phyloP scores from a whole-genome alignment of 2,888 invertebrate genomes.

The Uloborus plumipes region DNA sequence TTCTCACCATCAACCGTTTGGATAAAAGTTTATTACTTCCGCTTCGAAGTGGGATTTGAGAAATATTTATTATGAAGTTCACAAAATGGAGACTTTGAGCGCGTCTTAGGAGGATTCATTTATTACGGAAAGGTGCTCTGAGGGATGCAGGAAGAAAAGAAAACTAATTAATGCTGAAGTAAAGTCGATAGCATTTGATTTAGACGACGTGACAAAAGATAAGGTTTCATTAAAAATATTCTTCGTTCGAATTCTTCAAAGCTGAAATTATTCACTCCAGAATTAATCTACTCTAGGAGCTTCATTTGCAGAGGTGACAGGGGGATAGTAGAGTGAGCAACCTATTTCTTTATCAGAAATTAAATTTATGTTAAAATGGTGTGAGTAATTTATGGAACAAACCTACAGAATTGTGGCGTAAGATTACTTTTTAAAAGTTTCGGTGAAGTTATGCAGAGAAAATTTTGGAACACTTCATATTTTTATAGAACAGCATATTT shows the following conservation, averaged over 20 bases:
- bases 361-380: too few relatives aligned
- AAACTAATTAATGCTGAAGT: slow-evolving; percentile 48
- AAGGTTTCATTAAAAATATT: slow-evolving; percentile 47
- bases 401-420: too few relatives aligned
- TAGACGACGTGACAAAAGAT: slow-evolving; percentile 40
- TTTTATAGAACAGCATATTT: too few relatives aligned
- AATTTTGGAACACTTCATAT: too few relatives aligned
- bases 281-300: slow-evolving; percentile 36
- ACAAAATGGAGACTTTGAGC: slow-evolving; percentile 2
- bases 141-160: slow-evolving; percentile 8
- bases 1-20: slow-evolving; percentile 7
- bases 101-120: slow-evolving; percentile 6
- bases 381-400: too few relatives aligned
- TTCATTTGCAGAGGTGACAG: too few relatives aligned
- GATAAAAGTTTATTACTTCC: slow-evolving; percentile 37
- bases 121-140: slow-evolving; percentile 26
- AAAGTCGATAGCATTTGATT: slow-evolving; percentile 54
- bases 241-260: background rate
- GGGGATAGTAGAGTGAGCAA: too few relatives aligned
- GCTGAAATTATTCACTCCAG: background rate
- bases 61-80: slow-evolving; percentile 10
- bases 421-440: too few relatives aligned
- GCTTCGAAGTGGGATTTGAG: slow-evolving; percentile 44
- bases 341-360: too few relatives aligned
- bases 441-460: too few relatives aligned